Conservation (phyloP, 2,113 vertebrate genomes). For the Tragelaphus imberbis region DNA sequence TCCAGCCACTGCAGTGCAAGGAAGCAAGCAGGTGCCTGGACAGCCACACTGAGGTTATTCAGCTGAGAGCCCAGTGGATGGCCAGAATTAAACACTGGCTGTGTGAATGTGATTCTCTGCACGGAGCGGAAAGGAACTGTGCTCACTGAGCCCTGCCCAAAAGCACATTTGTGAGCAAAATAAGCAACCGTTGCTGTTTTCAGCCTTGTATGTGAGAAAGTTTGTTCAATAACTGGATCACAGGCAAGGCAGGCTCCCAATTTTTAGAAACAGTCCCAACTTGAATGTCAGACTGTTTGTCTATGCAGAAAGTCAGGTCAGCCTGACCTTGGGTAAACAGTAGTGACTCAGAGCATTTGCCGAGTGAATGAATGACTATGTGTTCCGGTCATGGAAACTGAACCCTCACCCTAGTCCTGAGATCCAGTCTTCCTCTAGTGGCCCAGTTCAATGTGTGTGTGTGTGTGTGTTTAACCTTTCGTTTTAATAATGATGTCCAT, state of each 20-base stretch:
- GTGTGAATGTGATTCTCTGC: rapidly evolving
- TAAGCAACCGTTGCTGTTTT: neutral
- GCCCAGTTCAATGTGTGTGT: neutral
- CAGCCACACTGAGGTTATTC: neutral
- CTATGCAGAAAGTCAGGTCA: neutral
- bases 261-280: neutral
- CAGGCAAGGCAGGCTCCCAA: neutral
- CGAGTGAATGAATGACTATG: neutral
- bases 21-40: neutral
- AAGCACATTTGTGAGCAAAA: neutral
- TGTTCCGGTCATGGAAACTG: neutral
- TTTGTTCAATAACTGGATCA: neutral
- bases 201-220: neutral
- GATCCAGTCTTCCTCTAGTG: neutral
- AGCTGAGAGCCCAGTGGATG: neutral
- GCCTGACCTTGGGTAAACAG: neutral
- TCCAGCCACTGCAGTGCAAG: neutral
- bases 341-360: neutral
- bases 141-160: no score
- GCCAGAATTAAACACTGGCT: neutral
- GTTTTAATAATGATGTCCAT: neutral
- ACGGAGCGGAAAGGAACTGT: neutral
- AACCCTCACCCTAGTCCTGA: neutral
- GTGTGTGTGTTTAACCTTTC: neutral
- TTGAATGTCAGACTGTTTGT: neutral